Conservation (phyloP, 2,113 vertebrate species). For the Hystrix cristata region DNA sequence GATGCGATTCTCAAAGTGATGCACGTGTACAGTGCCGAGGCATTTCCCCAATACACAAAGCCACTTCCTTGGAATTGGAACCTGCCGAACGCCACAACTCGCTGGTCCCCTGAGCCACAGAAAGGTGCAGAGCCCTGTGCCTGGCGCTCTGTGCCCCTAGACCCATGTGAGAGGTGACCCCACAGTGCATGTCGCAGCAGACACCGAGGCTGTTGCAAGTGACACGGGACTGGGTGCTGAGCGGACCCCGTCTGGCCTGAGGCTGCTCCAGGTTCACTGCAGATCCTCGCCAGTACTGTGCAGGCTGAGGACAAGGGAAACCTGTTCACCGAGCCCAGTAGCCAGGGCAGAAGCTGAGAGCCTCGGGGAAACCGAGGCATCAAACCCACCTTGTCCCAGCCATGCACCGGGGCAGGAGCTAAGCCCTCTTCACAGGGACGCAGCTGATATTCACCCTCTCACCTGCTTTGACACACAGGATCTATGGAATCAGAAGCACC, state of each 20-base stretch:
- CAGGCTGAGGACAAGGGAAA: background rate
- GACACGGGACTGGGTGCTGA: background rate
- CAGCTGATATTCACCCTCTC: background rate
- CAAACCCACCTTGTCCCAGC: background rate
- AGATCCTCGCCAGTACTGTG: background rate
- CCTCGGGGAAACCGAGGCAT: background rate
- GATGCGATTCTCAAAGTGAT: background rate
- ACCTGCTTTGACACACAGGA: background rate
- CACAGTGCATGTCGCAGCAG: background rate
- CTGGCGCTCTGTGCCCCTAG: background rate
- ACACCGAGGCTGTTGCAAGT: background rate
- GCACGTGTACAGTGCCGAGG: background rate
- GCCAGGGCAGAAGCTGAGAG: background rate
- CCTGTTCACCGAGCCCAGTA: fast-evolving
- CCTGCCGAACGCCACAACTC: background rate
- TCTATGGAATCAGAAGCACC: background rate
- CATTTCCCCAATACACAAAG: background rate
- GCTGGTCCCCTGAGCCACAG: background rate
- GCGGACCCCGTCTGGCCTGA: background rate
- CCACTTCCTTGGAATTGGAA: background rate
- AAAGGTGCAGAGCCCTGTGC: background rate
- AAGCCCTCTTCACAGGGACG: no score
- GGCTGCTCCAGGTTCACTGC: background rate
- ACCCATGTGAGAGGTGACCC: background rate
- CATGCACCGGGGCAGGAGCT: background rate